Percentiles rank a stretch among this genome's conserved stretches.
Evolutionary conservation across 2,113 vertebrate species (phyloP).

Genomic region (Oceanites oceanicus): DNA sequence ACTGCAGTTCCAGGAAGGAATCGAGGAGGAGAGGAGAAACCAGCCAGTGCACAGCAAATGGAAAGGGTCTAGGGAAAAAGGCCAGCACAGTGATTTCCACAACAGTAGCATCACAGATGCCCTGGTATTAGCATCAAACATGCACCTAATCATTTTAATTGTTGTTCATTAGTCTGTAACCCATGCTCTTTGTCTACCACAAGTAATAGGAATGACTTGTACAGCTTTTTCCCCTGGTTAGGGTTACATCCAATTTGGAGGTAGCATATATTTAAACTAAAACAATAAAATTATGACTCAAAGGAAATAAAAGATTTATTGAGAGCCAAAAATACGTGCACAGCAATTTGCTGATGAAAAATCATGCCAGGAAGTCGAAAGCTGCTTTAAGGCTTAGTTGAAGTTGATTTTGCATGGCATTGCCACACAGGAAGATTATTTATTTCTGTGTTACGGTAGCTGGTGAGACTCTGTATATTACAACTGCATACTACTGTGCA

Average conservation of each 20-base stretch:
- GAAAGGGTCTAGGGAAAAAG: background rate
- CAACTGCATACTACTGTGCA: background rate
- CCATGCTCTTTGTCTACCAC: background rate
- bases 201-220: background rate
- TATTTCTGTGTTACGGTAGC: background rate
- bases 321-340: background rate
- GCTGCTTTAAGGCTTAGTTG: background rate
- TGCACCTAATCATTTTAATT: background rate
- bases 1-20: background rate
- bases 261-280: background rate
- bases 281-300: background rate
- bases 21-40: background rate
- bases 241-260: background rate
- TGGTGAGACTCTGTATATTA: background rate
- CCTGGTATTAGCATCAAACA: background rate
- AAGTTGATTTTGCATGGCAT: background rate
- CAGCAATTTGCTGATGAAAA: background rate
- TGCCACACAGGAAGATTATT: background rate
- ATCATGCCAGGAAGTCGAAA: fast-evolving
- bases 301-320: background rate
- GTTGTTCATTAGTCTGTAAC: background rate
- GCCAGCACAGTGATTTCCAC: background rate
- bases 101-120: background rate
- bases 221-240: background rate
- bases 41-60: background rate